Percentiles rank a stretch among this genome's conserved stretches.
Evolutionary conservation across 2,113 vertebrate genomes (phyloP).

Genomic region (Aramus guarauna): DNA sequence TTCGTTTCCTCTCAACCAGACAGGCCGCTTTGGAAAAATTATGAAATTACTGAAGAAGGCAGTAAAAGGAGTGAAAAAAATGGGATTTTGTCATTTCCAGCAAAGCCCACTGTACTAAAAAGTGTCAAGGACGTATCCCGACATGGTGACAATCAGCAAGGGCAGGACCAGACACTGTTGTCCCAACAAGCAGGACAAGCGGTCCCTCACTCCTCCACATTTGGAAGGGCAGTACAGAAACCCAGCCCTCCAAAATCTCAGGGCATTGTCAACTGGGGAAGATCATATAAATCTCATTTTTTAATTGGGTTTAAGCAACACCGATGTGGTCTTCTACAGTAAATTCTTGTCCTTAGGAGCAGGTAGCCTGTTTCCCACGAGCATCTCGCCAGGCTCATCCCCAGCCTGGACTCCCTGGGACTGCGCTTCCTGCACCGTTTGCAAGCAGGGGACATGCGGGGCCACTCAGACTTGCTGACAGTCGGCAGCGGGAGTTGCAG

Average conservation of each 20-base stretch:
- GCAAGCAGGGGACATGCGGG: not conserved
- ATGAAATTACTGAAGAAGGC: not conserved
- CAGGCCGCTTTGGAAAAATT: not conserved
- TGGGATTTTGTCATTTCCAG: not conserved
- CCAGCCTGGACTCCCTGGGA: not conserved
- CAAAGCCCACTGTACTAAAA: not conserved
- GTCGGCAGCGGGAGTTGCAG: fast-evolving
- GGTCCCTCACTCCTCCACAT: not conserved
- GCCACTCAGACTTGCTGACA: not conserved
- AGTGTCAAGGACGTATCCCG: not conserved
- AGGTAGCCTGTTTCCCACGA: not conserved
- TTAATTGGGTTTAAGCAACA: not conserved
- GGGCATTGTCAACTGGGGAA: not conserved
- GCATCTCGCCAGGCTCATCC: not conserved
- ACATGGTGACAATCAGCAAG: not conserved
- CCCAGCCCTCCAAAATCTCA: not conserved
- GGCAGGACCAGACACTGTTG: not conserved
- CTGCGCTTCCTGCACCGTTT: not conserved
- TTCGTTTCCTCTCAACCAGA: not conserved
- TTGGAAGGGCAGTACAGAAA: not conserved
- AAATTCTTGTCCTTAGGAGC: not conserved
- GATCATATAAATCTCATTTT: not conserved
- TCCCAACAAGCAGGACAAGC: not conserved
- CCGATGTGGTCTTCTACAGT: not conserved
- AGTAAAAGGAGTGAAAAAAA: not conserved